These are phyloP conservation scores for Megaceryle maxima DNA, from an alignment of 2,113 vertebrate species.

Conservation along the genomic window DNA sequence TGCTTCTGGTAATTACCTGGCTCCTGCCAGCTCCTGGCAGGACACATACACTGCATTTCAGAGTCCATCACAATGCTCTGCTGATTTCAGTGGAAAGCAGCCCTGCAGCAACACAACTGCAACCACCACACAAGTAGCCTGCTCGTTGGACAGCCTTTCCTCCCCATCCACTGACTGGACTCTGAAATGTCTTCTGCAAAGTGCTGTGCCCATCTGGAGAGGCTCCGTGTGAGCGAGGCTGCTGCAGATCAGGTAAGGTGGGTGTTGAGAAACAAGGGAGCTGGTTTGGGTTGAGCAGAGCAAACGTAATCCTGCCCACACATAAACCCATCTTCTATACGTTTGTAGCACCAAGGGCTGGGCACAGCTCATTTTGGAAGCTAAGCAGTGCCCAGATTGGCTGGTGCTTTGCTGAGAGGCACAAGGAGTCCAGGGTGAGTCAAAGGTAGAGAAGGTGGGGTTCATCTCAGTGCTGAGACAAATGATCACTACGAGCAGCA, in stretches of 20 bases:
- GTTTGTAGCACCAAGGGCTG: neutral
- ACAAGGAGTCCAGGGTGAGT: neutral
- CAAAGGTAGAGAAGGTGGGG: neutral
- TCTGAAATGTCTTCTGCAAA: neutral
- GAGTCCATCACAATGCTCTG: accelerated
- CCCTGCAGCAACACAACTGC: neutral
- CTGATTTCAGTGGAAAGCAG: neutral
- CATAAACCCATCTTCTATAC: neutral
- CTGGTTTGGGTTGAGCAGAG: neutral
- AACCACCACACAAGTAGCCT: neutral
- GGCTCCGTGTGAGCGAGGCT: accelerated
- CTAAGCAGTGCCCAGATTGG: neutral
- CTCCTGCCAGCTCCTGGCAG: neutral
- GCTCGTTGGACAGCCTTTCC: neutral
- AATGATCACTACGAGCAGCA: neutral
- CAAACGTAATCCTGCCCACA: accelerated
- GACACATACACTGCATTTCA: accelerated
- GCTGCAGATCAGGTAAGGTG: accelerated
- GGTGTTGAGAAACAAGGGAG: neutral
- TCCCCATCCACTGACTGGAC: neutral
- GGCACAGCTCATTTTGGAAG: neutral
- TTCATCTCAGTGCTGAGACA: neutral
- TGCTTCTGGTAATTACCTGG: neutral
- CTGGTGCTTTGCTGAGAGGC: neutral
- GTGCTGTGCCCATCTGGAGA: accelerated